A percentile compares a stretch with the other conserved stretches of the same genome.
These are phyloP conservation scores for Astyanax mexicanus DNA, from an alignment of 2,797 vertebrate species.

Conservation along the genomic window DNA sequence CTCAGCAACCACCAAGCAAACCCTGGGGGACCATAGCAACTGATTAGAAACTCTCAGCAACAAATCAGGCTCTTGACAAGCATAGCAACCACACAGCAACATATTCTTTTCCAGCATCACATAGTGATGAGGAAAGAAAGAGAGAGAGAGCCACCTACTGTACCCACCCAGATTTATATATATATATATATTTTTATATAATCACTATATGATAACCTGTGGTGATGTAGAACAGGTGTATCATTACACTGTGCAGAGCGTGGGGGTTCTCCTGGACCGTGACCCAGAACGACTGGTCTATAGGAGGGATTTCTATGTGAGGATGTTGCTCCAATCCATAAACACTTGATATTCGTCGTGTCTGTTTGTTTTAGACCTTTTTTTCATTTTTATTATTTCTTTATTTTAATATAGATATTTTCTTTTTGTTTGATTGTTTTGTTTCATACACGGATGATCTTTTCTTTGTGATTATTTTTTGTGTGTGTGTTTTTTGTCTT, in stretches of 20 bases:
- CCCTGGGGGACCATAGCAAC: no score
- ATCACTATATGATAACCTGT: no score
- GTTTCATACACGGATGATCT: constrained; percentile 17
- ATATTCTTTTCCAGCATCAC: no score
- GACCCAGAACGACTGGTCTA: neutral
- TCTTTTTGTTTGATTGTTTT: no score
- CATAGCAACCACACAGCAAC: no score
- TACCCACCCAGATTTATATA: no score
- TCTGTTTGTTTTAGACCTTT: constrained; percentile 23
- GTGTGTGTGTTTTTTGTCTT: constrained; percentile 34
- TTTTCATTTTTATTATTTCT: neutral
- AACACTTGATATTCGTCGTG: constrained; percentile 58
- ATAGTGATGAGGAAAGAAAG: no score
- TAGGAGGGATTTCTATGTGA: neutral
- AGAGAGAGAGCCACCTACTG: no score
- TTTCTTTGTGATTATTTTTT: constrained; percentile 11
- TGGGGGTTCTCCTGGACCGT: neutral
- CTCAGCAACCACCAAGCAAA: no score
- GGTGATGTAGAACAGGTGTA: neutral
- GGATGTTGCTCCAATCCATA: constrained; percentile 38
- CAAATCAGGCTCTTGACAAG: no score
- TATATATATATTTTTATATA: no score
- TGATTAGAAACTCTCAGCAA: no score
- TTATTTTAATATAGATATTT: constrained; percentile 7
- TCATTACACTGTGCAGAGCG: neutral